A percentile compares a stretch with the other conserved stretches of the same genome.
Evolutionary conservation across 2,888 invertebrate species (phyloP).

Genomic region (Himalopsyche anomala): DNA sequence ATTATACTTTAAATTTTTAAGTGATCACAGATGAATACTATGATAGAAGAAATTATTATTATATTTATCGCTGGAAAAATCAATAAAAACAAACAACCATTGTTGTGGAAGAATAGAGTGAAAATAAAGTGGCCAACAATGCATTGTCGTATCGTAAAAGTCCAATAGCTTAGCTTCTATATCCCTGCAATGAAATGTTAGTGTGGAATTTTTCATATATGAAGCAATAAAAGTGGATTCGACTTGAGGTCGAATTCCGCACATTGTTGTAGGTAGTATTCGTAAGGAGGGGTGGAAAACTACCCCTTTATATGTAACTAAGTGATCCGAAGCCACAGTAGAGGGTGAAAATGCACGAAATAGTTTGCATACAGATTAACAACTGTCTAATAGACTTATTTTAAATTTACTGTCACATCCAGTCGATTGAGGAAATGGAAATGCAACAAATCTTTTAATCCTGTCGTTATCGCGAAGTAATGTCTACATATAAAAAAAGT

Average conservation of each 20-base stretch:
- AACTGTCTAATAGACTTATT: not conserved
- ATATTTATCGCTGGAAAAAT: no score
- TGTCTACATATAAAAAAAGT: no score
- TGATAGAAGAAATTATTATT: no score
- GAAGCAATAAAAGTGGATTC: conserved; percentile 62
- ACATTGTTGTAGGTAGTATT: conserved; percentile 59
- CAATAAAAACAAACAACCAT: no score
- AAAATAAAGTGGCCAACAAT: not conserved
- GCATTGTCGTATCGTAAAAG: conserved; percentile 15
- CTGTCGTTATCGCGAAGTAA: no score
- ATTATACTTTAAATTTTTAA: no score
- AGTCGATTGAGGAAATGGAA: no score
- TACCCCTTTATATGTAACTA: conserved; percentile 34
- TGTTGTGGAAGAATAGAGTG: no score
- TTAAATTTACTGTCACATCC: no score
- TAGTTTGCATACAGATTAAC: not conserved
- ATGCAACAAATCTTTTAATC: no score
- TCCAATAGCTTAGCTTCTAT: conserved; percentile 22
- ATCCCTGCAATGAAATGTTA: conserved; percentile 55
- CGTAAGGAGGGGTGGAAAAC: conserved; percentile 17
- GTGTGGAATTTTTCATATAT: conserved; percentile 66
- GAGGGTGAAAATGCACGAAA: not conserved
- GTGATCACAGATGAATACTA: no score
- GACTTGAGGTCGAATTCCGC: conserved; percentile 58
- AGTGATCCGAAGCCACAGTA: conserved; percentile 4